These are phyloP conservation scores for Sebastes hubbsi DNA, from an alignment of 2,797 vertebrate species.

Conservation along the genomic window DNA sequence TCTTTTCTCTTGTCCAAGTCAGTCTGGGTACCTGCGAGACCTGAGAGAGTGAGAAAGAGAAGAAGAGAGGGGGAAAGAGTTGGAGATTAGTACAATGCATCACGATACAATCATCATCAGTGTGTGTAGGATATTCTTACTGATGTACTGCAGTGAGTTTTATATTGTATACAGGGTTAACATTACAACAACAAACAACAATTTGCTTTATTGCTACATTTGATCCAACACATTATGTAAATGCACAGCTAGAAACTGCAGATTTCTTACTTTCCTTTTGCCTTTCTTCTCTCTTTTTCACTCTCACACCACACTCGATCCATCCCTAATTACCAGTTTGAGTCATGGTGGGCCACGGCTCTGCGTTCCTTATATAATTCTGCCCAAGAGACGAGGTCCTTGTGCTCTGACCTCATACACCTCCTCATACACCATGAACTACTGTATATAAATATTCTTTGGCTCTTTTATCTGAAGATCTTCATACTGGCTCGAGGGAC, in stretches of 20 bases:
- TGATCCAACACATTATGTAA: background rate
- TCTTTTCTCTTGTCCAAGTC: slow-evolving; percentile 98
- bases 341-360: slow-evolving; percentile 40
- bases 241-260: background rate
- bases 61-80: background rate
- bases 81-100: background rate
- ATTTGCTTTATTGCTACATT: background rate
- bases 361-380: slow-evolving; percentile 64
- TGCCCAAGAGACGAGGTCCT: slow-evolving; percentile 45
- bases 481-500: slow-evolving; percentile 37
- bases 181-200: background rate
- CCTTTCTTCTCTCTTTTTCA: background rate
- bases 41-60: slow-evolving; percentile 69
- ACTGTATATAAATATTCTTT: slow-evolving; percentile 55
- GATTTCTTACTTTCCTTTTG: background rate
- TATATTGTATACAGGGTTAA: background rate
- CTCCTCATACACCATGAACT: slow-evolving; percentile 54
- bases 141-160: background rate
- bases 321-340: slow-evolving; percentile 61
- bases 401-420: slow-evolving; percentile 59
- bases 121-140: background rate
- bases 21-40: slow-evolving; percentile 86
- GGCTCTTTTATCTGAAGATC: slow-evolving; percentile 46
- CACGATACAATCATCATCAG: background rate
- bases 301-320: slow-evolving; percentile 30